These are phyloP conservation scores for Upupa epops DNA, from an alignment of 2,113 vertebrate species.

Conservation along the genomic window DNA sequence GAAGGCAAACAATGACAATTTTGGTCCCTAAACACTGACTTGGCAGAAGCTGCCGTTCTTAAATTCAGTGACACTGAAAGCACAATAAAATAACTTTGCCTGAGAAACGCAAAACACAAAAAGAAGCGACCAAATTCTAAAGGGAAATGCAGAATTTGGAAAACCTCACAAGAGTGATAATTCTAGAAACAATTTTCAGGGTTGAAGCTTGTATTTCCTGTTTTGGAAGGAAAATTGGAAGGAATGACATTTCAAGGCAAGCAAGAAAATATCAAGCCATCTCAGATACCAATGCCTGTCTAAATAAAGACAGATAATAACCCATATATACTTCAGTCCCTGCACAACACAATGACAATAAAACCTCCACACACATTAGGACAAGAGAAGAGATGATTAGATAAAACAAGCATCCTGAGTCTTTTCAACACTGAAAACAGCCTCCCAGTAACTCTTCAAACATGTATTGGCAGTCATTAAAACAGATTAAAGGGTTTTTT, in stretches of 20 bases:
- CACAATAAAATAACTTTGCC: background rate
- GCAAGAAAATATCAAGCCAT: background rate
- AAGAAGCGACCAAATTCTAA: background rate
- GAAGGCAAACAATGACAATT: constrained; percentile 5
- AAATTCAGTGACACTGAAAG: constrained; percentile 25
- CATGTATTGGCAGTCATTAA: constrained; percentile 50
- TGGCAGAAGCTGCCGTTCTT: constrained; percentile 6
- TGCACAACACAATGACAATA: background rate
- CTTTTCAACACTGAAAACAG: constrained; percentile 39
- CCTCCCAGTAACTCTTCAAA: constrained; percentile 33
- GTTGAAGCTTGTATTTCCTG: background rate
- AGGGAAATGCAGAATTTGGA: background rate
- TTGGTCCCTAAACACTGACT: constrained; percentile 7
- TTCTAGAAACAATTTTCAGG: background rate
- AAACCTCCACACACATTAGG: background rate
- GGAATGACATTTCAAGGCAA: background rate
- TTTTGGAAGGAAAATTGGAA: background rate
- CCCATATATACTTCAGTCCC: background rate
- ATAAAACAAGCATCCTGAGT: constrained; percentile 17
- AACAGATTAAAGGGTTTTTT: background rate
- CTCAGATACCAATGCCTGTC: background rate
- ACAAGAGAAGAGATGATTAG: constrained; percentile 14
- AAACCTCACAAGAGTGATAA: background rate
- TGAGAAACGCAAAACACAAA: background rate
- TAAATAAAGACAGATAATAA: background rate